Base-by-base conservation (phyloP, 64 coral and sea anemone species). In the Cladopsammia gracilis region DNA sequence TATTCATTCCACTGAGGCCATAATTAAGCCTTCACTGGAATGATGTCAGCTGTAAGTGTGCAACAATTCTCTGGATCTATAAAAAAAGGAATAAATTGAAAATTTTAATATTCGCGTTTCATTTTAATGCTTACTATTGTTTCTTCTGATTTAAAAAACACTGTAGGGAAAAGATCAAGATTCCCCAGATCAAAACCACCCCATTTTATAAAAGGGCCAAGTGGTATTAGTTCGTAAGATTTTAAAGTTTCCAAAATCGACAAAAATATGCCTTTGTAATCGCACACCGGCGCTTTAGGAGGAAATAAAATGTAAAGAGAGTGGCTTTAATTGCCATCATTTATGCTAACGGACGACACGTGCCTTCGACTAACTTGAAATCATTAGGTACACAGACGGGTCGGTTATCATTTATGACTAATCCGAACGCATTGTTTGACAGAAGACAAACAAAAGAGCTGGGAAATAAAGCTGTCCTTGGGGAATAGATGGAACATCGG, bases 391-490 rank as follows among this genome's bases (percentile, higher is more conserved):
- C 48, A 77, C 75, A 77, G 50, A 34, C 50, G 50, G 75, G 75
- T 56, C 49, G 50, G 50, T 75, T 18, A 75, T 8, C 72, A 56
- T 7, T 54, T 56, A 56, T 34, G 34, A 24, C 48, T 54, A 84
- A 84, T 68, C 20, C 18, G 8, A n/a, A 22, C 20, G 15, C 44
- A 68, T 84, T 84, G 16, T 69, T 84, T 84, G 80, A 68, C 61
- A 20, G 2, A n/a, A 67, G 62, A 48, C 44, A 84, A 68, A 67
- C 45, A 84, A 82, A 68, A 10, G 2, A 66, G 20, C 43, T 22
- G 3, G 8, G 48, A 24, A 24, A 48, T 48, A 20, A 5, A 48
- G 72, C 9, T 43, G 50, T 77, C 75, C 75, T 54, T 56, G 48
- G 75, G 75, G 75, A 77, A 77, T 77, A 77, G 47, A 48, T 4